Evolutionary conservation across 2,797 vertebrate species (phyloP).

Genomic region (Lagodon rhomboides): DNA sequence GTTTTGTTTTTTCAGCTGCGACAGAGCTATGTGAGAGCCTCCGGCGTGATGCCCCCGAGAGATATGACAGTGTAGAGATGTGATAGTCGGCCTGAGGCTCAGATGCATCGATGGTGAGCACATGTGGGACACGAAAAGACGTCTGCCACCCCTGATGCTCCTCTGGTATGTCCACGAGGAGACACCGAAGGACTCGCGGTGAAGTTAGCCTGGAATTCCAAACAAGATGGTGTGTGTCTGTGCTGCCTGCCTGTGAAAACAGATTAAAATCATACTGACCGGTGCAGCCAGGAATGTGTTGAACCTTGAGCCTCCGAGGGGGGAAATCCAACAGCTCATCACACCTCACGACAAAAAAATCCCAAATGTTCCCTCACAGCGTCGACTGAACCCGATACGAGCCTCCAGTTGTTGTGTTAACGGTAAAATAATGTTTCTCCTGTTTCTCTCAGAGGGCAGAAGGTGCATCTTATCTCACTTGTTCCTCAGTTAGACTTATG

Average conservation of each 20-base stretch:
- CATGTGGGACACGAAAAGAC: slow-evolving; percentile 25
- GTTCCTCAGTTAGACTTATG: background rate
- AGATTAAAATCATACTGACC: slow-evolving; percentile 76
- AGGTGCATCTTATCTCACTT: background rate
- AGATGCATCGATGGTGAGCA: slow-evolving; percentile 49
- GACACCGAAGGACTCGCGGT: slow-evolving; percentile 48
- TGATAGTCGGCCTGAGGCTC: slow-evolving; percentile 18
- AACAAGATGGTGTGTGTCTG: slow-evolving; percentile 72
- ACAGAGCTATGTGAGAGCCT: slow-evolving; percentile 27
- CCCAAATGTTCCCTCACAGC: background rate
- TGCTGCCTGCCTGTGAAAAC: slow-evolving; percentile 76
- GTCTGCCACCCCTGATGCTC: slow-evolving; percentile 51
- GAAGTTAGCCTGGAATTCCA: slow-evolving; percentile 72
- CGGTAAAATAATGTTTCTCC: background rate
- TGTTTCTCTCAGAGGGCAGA: too few relatives aligned
- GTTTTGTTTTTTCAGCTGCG: slow-evolving; percentile 76
- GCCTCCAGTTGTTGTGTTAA: background rate
- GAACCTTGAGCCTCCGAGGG: slow-evolving; percentile 63
- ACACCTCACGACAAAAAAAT: slow-evolving; percentile 46
- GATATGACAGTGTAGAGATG: slow-evolving; percentile 46
- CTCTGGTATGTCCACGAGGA: slow-evolving; percentile 58
- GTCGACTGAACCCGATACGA: slow-evolving; percentile 1
- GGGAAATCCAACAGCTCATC: slow-evolving; percentile 54
- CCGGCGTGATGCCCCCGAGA: slow-evolving; percentile 41
- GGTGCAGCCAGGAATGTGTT: slow-evolving; percentile 72